Evolutionary conservation across 2,888 invertebrate genomes (phyloP).

Genomic region (Caenorhabditis sinica): DNA sequence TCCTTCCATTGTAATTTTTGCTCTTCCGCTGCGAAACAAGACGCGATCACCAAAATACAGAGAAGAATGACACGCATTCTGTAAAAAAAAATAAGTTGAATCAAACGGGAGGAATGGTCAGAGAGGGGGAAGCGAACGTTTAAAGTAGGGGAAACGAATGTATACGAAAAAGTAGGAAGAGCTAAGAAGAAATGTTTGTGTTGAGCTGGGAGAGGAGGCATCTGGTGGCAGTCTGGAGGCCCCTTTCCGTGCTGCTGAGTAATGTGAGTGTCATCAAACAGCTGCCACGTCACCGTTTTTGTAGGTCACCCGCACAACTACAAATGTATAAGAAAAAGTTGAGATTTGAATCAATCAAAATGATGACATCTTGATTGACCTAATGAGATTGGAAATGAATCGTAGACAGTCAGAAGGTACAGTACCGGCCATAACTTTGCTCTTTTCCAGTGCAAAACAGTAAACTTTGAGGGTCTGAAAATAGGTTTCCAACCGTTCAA

Average conservation of each 20-base stretch:
- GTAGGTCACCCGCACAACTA: constrained; percentile 21
- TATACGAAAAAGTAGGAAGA: constrained; percentile 3
- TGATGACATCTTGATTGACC: no score
- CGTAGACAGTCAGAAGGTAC: no score
- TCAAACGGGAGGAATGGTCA: background rate
- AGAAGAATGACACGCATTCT: constrained; percentile 56
- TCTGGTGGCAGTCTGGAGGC: constrained; percentile 40
- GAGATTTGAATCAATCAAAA: no score
- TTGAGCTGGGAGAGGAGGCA: constrained; percentile 37
- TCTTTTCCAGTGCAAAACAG: no score
- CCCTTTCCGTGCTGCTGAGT: constrained; percentile 28
- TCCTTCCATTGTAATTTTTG: constrained; percentile 82
- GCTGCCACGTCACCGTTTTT: constrained; percentile 55
- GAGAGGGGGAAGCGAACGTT: constrained; percentile 19
- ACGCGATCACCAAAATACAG: constrained; percentile 40
- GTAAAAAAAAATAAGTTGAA: background rate
- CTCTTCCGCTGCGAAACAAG: constrained; percentile 73
- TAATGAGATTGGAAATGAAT: background rate
- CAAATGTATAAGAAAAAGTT: background rate
- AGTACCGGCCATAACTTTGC: no score
- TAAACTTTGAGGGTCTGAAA: no score
- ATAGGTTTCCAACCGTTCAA: no score
- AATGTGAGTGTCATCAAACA: constrained; percentile 52
- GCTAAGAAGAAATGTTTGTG: constrained; percentile 35
- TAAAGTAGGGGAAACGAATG: no score